phyloP scores from a whole-genome alignment of 2,888 invertebrate genomes.

The Abscondita cerata region DNA sequence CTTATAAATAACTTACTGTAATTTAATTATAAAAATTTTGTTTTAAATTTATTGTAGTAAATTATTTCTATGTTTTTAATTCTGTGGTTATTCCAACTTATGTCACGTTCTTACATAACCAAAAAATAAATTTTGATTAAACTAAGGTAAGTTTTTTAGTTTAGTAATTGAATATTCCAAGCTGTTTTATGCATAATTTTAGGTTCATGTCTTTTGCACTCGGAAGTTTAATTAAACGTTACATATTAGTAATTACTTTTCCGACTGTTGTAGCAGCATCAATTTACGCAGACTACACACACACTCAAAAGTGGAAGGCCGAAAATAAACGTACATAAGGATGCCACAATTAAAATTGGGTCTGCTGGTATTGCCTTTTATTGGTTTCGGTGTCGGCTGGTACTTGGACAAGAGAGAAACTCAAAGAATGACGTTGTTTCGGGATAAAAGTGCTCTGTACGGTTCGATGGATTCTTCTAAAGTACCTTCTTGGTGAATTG shows the following conservation, averaged over 20 bases:
- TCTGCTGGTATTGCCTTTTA: slow-evolving; percentile 63
- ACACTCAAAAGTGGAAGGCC: slow-evolving; percentile 76
- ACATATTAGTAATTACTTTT: slow-evolving; percentile 72
- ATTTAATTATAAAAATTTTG: too few species aligned
- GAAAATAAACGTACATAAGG: slow-evolving; percentile 61
- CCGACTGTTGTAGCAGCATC: slow-evolving; percentile 65
- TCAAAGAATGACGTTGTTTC: slow-evolving; percentile 72
- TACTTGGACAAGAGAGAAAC: slow-evolving; percentile 74
- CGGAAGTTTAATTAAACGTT: slow-evolving; percentile 63
- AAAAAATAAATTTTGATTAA: too few species aligned
- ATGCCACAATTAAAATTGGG: slow-evolving; percentile 63
- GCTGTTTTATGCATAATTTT: too few species aligned
- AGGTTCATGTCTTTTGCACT: slow-evolving; percentile 63
- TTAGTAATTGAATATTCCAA: too few species aligned
- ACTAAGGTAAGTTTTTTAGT: too few species aligned
- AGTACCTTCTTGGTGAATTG: slow-evolving; percentile 71
- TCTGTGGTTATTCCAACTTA: too few species aligned
- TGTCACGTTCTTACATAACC: too few species aligned
- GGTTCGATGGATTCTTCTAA: slow-evolving; percentile 70
- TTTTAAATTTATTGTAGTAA: too few species aligned
- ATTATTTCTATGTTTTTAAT: too few species aligned
- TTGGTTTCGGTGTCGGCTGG: slow-evolving; percentile 68
- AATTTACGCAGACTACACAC: slow-evolving; percentile 76
- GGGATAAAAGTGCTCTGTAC: slow-evolving; percentile 82
- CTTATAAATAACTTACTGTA: too few species aligned